Evolutionary conservation across 2,113 vertebrate genomes (phyloP).

Genomic region (Vicugna pacos): DNA sequence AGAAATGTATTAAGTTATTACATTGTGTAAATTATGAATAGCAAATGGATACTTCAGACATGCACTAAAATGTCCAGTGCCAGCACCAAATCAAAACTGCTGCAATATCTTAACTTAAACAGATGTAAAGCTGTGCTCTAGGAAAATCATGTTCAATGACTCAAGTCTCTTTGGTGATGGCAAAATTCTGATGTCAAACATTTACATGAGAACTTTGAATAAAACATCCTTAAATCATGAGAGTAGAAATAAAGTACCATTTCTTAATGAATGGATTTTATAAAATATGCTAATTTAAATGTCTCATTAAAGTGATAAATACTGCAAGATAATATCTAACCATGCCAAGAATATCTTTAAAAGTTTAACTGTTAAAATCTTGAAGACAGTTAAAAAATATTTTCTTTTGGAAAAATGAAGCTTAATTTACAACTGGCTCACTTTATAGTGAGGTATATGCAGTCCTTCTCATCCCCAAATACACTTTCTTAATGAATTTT

Average conservation of each 20-base stretch:
- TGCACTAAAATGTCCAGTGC: not conserved
- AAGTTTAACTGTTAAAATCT: not conserved
- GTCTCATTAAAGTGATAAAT: not conserved
- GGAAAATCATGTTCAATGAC: not conserved
- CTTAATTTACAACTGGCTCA: not conserved
- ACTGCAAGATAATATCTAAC: not conserved
- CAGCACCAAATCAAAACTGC: not conserved
- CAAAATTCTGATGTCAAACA: not conserved
- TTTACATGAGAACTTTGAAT: not conserved
- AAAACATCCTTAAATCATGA: not conserved
- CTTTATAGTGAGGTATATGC: not conserved
- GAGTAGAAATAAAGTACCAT: not conserved
- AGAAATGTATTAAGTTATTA: not conserved
- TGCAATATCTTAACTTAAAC: not conserved
- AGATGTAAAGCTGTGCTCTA: not conserved
- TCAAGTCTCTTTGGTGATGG: not conserved
- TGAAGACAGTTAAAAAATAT: not conserved
- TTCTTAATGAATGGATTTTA: not conserved
- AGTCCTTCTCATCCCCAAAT: not conserved
- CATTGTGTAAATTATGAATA: not conserved
- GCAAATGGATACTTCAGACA: not conserved
- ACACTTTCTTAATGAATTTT: not conserved
- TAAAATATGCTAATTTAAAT: not conserved
- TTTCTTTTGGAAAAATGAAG: not conserved
- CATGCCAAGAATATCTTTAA: not conserved